Evolutionary conservation across 2,113 vertebrate genomes (phyloP).

Genomic region (Neolamprologus caudopunctatus): DNA sequence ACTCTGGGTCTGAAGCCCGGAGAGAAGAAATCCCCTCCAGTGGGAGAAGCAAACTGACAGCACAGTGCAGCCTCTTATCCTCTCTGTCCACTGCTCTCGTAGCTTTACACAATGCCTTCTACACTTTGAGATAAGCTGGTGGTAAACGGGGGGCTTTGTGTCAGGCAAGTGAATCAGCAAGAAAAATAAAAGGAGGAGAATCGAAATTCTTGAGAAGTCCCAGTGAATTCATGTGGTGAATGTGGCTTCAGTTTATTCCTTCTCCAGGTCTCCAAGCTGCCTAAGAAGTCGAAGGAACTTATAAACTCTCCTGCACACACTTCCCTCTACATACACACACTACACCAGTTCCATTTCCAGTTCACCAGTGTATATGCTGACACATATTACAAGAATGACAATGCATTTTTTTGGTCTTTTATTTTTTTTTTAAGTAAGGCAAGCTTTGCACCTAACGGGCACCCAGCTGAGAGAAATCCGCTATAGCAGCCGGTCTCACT

Average conservation of each 20-base stretch:
- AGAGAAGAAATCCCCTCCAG: conserved; percentile 35
- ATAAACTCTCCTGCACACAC: not conserved
- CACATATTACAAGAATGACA: not conserved
- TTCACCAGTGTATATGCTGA: not conserved
- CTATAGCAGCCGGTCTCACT: not conserved
- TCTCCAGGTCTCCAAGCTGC: not conserved
- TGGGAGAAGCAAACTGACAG: not conserved
- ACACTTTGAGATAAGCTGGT: not conserved
- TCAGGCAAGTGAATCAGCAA: conserved; percentile 12
- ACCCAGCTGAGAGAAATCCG: not conserved
- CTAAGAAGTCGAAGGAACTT: not conserved
- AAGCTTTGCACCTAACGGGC: not conserved
- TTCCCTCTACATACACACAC: not conserved
- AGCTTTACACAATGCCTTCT: conserved; percentile 15
- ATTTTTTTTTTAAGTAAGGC: not conserved
- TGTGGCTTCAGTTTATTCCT: not conserved
- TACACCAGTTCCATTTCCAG: not conserved
- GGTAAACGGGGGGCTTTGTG: not conserved
- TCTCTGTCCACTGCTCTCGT: not conserved
- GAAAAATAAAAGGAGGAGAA: not conserved
- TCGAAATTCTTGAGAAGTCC: not conserved
- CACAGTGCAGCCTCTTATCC: conserved; percentile 31
- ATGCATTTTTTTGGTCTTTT: not conserved
- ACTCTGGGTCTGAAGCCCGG: conserved; percentile 20
- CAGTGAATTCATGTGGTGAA: not conserved